phyloP scores from a whole-genome alignment of 2,113 vertebrate species.

The Microcebus lehilahytsara region DNA sequence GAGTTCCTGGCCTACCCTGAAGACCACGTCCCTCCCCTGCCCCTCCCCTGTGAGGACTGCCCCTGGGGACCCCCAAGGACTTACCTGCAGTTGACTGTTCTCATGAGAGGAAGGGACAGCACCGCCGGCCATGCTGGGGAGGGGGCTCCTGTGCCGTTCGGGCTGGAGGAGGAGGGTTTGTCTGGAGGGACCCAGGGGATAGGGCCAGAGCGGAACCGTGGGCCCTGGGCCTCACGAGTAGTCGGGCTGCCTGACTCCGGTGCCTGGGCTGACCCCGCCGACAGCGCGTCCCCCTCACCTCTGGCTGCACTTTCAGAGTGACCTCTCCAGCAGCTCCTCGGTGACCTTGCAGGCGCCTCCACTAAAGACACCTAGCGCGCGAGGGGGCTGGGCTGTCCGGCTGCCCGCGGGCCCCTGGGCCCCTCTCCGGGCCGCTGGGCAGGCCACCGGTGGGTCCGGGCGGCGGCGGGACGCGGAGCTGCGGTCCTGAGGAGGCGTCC shows the following conservation, averaged over 20 bases:
- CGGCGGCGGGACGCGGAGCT: background rate
- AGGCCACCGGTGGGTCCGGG: background rate
- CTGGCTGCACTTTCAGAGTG: background rate
- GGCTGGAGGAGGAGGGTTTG: background rate
- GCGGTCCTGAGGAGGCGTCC: background rate
- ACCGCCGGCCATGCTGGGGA: too few relatives aligned
- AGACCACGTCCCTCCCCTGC: too few relatives aligned
- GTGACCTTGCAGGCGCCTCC: background rate
- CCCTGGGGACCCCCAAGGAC: too few relatives aligned
- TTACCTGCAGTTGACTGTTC: too few relatives aligned
- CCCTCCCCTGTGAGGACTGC: too few relatives aligned
- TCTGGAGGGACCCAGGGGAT: background rate
- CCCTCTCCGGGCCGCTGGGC: background rate
- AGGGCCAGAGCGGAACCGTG: background rate
- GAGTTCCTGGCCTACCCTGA: background rate
- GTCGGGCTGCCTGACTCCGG: background rate
- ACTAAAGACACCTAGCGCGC: background rate
- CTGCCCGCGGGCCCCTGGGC: background rate
- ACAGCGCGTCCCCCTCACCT: background rate
- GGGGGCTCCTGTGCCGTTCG: too few relatives aligned
- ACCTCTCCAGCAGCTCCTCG: background rate
- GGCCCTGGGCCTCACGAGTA: background rate
- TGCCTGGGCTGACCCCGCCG: background rate
- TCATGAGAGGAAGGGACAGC: too few relatives aligned
- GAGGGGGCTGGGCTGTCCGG: background rate